Base-by-base conservation (phyloP, 2,113 vertebrate genomes). In the Pelmatolapia mariae region DNA sequence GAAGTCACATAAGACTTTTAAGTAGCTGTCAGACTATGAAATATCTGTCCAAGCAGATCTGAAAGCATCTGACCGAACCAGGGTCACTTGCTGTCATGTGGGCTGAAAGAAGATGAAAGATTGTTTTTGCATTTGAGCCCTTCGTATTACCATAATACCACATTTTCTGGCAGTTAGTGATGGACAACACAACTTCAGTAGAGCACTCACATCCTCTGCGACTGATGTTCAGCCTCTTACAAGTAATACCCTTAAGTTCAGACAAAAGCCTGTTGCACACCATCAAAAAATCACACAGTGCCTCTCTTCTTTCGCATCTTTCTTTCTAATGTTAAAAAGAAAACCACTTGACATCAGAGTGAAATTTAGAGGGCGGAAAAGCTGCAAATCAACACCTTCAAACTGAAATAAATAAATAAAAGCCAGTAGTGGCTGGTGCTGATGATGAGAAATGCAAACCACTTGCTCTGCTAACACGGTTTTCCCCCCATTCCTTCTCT, bases 1-100 rank as follows among this genome's bases (percentile, higher is more conserved):
- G 73, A 59, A 83, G 82, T 85, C 53, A 61, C 78, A 22, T 81
- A 82, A 47, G 85, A 86, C 86, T 92, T 89, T 90, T 78, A 89
- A 91, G 84, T 81, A 68, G 83, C 89, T 89, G 89, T 91, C 90
- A 85, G 61, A 83, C 83, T 87, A 31, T 91, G 82, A 89, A 84
- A 92, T 85, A 61, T 87, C 36, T 24, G 85, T 90, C 85, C 59
- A 3, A 12, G 82, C 87, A 78, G 88, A 89, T 94, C 89, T 88
- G 83, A 92, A 59, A 56, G 80, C 15, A 36, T 82, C 82, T 71
- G 16, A 90, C 88, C 24, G 18, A 87, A 87, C 56, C 91, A 73
- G 80, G 90, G 90, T 89, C 31, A 40, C 85, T 78, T 3, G 12
- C 68, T 82, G 84, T 80, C 87, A 11, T 52, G 71, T 45, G 53